These are phyloP conservation scores for Eurystomus gularis DNA, from an alignment of 2,113 vertebrate species.

Conservation along the genomic window DNA sequence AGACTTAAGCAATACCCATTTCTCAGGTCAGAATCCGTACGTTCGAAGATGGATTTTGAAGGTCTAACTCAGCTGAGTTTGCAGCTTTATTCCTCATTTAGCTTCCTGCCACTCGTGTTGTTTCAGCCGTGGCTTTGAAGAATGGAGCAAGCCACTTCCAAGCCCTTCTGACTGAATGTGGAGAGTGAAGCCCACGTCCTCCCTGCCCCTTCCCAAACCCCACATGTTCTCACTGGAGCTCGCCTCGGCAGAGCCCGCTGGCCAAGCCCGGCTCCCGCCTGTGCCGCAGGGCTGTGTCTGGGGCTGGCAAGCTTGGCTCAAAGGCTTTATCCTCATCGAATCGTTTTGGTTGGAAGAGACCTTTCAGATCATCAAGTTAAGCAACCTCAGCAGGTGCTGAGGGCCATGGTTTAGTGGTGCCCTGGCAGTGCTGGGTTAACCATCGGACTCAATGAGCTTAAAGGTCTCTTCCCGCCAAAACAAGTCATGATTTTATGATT, in stretches of 20 bases:
- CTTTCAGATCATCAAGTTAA: neutral
- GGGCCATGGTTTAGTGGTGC: too few relatives aligned
- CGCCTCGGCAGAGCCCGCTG: neutral
- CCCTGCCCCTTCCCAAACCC: neutral
- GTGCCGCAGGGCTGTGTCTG: fast-evolving
- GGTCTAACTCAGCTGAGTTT: neutral
- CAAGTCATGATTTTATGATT: too few relatives aligned
- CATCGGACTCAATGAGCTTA: too few relatives aligned
- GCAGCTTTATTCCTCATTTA: neutral
- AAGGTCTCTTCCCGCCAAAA: too few relatives aligned
- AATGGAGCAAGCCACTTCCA: neutral
- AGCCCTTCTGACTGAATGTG: neutral
- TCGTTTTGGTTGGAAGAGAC: neutral
- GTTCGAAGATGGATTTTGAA: neutral
- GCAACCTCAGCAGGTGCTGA: too few relatives aligned
- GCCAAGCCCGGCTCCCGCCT: neutral
- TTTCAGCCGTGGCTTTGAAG: neutral
- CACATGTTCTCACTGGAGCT: neutral
- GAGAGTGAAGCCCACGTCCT: neutral
- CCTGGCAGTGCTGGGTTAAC: too few relatives aligned
- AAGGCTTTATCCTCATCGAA: neutral
- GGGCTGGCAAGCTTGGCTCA: neutral
- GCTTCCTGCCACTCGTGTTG: neutral
- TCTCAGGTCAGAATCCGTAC: neutral
- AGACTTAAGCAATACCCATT: fast-evolving